Evolutionary conservation across 2,888 invertebrate species (phyloP), one percentile per base, ranked within the genome.

Genomic region (Amiota minor): DNA sequence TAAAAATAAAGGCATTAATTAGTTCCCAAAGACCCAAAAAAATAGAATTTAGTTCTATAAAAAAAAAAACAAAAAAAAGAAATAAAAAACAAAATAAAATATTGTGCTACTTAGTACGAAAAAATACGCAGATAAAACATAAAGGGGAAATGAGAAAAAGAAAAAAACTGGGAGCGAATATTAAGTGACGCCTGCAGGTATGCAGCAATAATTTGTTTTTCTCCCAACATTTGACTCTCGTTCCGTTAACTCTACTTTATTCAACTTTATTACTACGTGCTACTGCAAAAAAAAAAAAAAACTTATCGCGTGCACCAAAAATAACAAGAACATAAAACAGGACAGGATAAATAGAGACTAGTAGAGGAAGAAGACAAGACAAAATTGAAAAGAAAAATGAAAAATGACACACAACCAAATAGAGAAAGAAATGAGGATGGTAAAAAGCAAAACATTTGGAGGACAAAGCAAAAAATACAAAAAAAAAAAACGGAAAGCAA

Each of bases 151-250:
- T n/a, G n/a, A 35, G 35, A 35, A 35, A 12, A 50, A 50, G 50
- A 1, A 9, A 67, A 10, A 67, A 67, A 53, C 16, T n/a, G 50
- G 16, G 6, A 50, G 20, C 67, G 53, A 53, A 68, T 50, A 67
- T 67, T 20, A 49, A 67, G 50, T 35, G 23, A 23, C 67, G 67
- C 67, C 67, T 68, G 49, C 50, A 68, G 67, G 50, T 68, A 68
- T 68, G 67, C 67, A 68, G 23, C 18, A 50, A 20, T 23, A 68
- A n/a, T 68, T 53, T 68, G n/a, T 20, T 35, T 35, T 2, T 53
- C 9, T n/a, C 11, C 14, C 53, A 53, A n/a, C 12, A 53, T 53
- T 35, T 35, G 35, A 35, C 35, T 35, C 14, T 65, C 59, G 20
- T 49, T 65, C 12, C 14, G 35, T 62, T 8, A 6, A 35, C 35